Base-by-base conservation (phyloP, 1,140 invertebrate genomes). In the Holotrichia oblita region DNA sequence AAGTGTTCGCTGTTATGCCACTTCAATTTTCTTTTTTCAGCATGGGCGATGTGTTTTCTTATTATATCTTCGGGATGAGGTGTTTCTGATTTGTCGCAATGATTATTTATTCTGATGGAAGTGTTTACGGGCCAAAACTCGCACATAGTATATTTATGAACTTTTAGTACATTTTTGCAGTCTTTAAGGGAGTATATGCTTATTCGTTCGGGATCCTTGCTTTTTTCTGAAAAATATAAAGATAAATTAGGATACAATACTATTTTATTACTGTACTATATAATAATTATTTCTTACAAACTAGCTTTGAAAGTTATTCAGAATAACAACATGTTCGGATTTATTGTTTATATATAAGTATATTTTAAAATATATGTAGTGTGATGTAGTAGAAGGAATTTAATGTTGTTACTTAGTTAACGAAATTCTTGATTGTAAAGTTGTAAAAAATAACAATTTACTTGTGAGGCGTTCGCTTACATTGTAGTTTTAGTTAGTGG, bases 1-100 rank as follows among this genome's bases (percentile, higher is more conserved):
- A 93, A 92, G 86, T 93, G 91, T 85, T 92, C 89, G 76, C 89
- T 90, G 86, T 92, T 93, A 83, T 93, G 91, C 91, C 91, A 92
- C 84, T 90, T 90, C 79, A 88, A 87, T 86, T 89, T 89, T 83
- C 89, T 88, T 22, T 79, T 79, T 73, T 78, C 80, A 41, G 84
- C 83, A 73, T 81, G 80, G 34, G 76, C 80, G 86, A 92, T 90
- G 88, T 92, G 91, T 83, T 89, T 90, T 82, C 89, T 88, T 82
- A 93, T 92, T 82, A 90, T 89, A 85, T 91, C 92, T 81, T 92
- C 91, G 79, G 83, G 88, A 85, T 92, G 91, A 40, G 91, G 89
- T 48, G 88, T 87, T 85, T 92, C 90, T 83, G 90, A 89, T 81
- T 91, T 91, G 84, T 93, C 92, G 73, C 89, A 89, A 80, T 91